Percentiles rank a stretch among this genome's conserved stretches.
Conservation (phyloP, 1,140 invertebrate genomes). For the Drosophila nigromelanica region DNA sequence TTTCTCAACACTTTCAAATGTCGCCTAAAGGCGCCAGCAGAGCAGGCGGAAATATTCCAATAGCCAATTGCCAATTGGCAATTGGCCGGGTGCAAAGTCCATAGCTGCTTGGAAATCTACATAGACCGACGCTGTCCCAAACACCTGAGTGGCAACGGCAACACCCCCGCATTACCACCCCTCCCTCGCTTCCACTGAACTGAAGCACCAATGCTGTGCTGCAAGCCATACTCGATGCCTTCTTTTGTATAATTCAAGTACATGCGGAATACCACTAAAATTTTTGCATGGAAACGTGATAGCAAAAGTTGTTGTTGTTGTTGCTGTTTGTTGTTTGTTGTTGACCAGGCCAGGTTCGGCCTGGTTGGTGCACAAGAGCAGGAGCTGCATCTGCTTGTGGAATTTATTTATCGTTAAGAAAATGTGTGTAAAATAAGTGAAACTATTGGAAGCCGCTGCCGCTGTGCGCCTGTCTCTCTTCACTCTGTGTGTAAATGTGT, state of each 20-base stretch:
- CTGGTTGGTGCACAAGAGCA: conserved; percentile 27
- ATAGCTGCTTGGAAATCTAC: neutral
- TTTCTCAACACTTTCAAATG: conserved; percentile 6
- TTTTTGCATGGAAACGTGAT: conserved; percentile 78
- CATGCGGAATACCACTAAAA: conserved; percentile 68
- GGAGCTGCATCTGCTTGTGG: conserved; percentile 75
- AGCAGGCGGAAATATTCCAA: conserved; percentile 17
- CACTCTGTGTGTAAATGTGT: conserved; percentile 9
- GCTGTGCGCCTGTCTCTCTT: conserved; percentile 38
- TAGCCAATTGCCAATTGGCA: neutral
- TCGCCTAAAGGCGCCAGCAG: neutral
- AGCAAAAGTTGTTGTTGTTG: conserved; percentile 72
- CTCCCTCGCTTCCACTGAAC: neutral
- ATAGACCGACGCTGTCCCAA: conserved; percentile 4
- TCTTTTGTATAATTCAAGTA: conserved; percentile 64
- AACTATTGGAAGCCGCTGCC: conserved; percentile 69
- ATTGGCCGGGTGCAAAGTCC: conserved; percentile 15
- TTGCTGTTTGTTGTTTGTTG: conserved; percentile 13
- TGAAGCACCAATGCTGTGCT: neutral
- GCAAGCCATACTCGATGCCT: too few species aligned
- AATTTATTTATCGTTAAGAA: conserved; percentile 81
- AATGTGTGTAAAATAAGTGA: conserved; percentile 81
- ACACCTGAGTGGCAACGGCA: conserved; percentile 13
- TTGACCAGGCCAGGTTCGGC: conserved; percentile 49
- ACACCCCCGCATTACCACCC: conserved; percentile 1